Evolutionary conservation across 92 coral and sea anemone species (phyloP).

Genomic region (Paramuricea clavata): DNA sequence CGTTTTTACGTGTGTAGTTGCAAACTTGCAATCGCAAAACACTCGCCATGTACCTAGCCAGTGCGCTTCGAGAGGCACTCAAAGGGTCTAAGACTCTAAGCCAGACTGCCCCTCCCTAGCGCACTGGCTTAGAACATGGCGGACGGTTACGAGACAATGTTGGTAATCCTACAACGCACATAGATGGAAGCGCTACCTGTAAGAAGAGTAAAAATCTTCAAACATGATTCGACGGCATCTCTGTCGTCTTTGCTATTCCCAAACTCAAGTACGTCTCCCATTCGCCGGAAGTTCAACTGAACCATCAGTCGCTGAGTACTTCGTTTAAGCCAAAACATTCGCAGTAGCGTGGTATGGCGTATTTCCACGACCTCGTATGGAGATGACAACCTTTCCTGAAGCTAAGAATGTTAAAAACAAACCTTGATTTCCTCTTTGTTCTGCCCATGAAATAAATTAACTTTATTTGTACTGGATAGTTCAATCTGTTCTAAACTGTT

Average conservation of each 20-base stretch:
- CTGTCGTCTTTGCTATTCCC: conserved; percentile 16
- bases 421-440: too few species aligned
- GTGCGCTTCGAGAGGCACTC: too few species aligned
- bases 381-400: not conserved
- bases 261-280: conserved; percentile 18
- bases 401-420: not conserved
- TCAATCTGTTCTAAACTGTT: too few species aligned
- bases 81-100: too few species aligned
- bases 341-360: not conserved
- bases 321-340: conserved; percentile 40
- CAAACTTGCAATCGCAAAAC: too few species aligned
- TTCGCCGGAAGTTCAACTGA: conserved; percentile 1
- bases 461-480: too few species aligned
- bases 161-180: not conserved
- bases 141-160: too few species aligned
- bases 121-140: too few species aligned
- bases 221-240: conserved; percentile 18
- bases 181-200: not conserved
- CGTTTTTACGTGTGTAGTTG: too few species aligned
- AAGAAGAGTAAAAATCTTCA: conserved; percentile 24
- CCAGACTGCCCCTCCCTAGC: too few species aligned
- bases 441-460: not conserved
- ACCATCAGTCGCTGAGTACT: conserved; percentile 26
- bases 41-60: too few species aligned
- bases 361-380: not conserved